Conservation (phyloP, 2,888 invertebrate genomes). For the Cepaea hortensis region DNA sequence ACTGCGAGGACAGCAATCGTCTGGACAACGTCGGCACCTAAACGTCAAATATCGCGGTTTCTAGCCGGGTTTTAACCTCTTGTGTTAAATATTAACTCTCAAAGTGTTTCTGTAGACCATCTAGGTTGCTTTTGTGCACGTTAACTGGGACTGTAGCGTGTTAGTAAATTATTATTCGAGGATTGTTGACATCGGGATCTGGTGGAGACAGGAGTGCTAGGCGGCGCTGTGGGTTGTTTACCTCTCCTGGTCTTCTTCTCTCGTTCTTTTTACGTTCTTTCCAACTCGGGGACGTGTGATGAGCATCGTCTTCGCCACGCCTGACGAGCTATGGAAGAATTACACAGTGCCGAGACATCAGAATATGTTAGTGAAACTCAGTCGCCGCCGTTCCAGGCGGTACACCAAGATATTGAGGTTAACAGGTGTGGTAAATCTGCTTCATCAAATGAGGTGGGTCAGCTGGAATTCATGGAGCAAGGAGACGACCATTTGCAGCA, state of each 20-base stretch:
- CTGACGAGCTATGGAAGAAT: not conserved
- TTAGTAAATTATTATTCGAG: not conserved
- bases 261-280: constrained; percentile 48
- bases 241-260: constrained; percentile 20
- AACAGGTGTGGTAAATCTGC: not conserved
- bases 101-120: not conserved
- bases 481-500: not conserved
- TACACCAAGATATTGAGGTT: not conserved
- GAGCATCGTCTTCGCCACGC: not conserved
- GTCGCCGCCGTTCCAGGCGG: not conserved
- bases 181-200: constrained; percentile 32
- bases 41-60: not conserved
- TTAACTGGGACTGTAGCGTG: not conserved
- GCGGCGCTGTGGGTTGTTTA: constrained; percentile 43
- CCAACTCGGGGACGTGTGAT: not conserved
- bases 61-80: not conserved
- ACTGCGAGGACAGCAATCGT: not conserved
- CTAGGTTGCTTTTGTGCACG: constrained; percentile 18
- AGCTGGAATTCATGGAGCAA: not conserved
- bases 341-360: not conserved
- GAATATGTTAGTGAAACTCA: not conserved
- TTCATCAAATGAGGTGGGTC: too few species aligned
- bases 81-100: not conserved
- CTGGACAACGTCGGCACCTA: not conserved
- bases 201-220: constrained; percentile 10